phyloP scores from a whole-genome alignment of 2,888 invertebrate species.

The Chesias legatella region DNA sequence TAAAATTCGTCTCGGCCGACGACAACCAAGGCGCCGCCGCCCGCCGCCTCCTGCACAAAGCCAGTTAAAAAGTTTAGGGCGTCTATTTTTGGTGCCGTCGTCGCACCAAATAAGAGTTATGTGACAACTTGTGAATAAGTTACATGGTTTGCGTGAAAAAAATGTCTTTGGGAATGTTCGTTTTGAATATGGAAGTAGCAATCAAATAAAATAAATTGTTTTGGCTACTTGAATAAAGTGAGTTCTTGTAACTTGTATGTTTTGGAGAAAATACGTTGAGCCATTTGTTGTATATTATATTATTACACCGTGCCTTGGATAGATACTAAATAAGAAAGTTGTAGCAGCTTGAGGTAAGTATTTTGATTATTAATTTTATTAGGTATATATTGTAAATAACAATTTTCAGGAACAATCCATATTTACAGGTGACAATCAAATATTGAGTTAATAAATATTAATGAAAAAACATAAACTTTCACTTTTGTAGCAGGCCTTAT shows the following conservation, averaged over 20 bases:
- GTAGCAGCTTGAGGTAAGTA: no score
- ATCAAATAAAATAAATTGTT: slow-evolving; percentile 5
- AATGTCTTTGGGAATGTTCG: slow-evolving; percentile 22
- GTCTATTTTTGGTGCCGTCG: slow-evolving; percentile 66
- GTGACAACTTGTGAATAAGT: slow-evolving; percentile 60
- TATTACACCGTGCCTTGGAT: no score
- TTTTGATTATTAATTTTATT: no score
- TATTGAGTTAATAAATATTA: no score
- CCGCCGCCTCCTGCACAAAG: slow-evolving; percentile 51
- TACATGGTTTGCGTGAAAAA: slow-evolving; percentile 36
- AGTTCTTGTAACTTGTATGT: neutral
- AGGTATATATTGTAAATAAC: no score
- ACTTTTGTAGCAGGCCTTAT: no score
- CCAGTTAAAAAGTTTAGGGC: slow-evolving; percentile 70
- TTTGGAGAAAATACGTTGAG: neutral
- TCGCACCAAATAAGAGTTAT: slow-evolving; percentile 46
- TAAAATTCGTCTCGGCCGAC: slow-evolving; percentile 62
- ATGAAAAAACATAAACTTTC: no score
- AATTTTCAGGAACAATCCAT: no score
- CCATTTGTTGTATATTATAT: no score
- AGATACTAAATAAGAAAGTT: no score
- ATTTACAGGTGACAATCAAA: no score
- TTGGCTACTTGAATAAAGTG: slow-evolving; percentile 1
- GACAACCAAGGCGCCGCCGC: slow-evolving; percentile 59
- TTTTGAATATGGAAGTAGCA: slow-evolving; percentile 13